A percentile compares a stretch with the other conserved stretches of the same genome.
phyloP scores from a whole-genome alignment of 2,113 vertebrate genomes.

The Heloderma charlesbogerti region DNA sequence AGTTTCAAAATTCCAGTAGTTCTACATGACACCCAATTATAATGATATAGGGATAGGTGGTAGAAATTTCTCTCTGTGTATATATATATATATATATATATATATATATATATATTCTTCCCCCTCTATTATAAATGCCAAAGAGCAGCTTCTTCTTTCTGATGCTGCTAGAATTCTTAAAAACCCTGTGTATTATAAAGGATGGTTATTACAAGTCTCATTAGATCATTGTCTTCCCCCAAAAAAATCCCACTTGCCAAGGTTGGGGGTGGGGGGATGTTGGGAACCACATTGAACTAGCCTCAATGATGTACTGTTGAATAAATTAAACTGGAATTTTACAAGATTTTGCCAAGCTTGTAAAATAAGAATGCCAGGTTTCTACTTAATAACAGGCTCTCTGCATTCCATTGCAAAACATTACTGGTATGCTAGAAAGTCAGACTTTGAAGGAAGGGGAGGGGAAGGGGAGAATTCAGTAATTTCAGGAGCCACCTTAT shows the following conservation, averaged over 20 bases:
- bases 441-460: not conserved
- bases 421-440: not conserved
- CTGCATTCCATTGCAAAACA: not conserved
- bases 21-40: slow-evolving; percentile 38
- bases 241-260: not conserved
- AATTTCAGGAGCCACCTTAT: not conserved
- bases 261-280: not conserved
- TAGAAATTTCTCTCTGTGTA: not conserved
- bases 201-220: slow-evolving; percentile 13
- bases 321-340: slow-evolving; percentile 17
- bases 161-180: not conserved
- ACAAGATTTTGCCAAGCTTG: slow-evolving; percentile 20
- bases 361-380: not conserved
- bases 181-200: slow-evolving; percentile 1
- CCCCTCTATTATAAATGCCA: not conserved
- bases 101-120: not conserved
- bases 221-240: not conserved
- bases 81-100: not conserved
- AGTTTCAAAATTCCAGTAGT: slow-evolving; percentile 23
- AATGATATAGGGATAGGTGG: not conserved
- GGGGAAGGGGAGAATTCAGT: not conserved
- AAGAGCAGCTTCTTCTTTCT: not conserved
- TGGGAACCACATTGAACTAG: not conserved
- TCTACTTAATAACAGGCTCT: not conserved
- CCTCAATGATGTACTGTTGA: slow-evolving; percentile 23